Evolutionary conservation across 53 echinoderm and acorn worm genomes (phyloP).

Genomic region (Astropecten irregularis): DNA sequence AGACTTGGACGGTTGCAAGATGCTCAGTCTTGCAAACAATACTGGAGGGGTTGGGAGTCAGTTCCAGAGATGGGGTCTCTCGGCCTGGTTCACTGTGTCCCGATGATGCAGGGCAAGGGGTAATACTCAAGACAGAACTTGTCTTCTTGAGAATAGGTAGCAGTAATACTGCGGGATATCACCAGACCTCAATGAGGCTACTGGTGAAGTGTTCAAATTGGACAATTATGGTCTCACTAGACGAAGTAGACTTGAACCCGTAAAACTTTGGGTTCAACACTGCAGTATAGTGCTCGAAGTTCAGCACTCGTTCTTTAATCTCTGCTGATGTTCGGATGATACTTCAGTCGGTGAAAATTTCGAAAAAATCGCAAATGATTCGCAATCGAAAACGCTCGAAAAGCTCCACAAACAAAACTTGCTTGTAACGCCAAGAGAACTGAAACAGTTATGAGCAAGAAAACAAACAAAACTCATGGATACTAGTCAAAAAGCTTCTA

Average conservation of each 20-base stretch:
- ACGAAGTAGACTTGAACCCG: not conserved
- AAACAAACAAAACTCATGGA: constrained; percentile 14
- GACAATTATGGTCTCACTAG: not conserved
- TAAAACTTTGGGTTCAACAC: not conserved
- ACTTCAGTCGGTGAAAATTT: not conserved
- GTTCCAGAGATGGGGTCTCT: no score
- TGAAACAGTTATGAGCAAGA: constrained; percentile 1
- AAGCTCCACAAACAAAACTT: constrained; percentile 41
- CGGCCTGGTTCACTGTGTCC: not conserved
- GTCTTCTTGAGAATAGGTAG: constrained; percentile 1
- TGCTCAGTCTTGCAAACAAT: not conserved
- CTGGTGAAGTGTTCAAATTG: constrained; percentile 13
- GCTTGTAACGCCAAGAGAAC: constrained; percentile 29
- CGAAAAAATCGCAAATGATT: constrained; percentile 15
- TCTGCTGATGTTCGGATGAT: not conserved
- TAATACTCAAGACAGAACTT: not conserved
- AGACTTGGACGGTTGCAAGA: not conserved
- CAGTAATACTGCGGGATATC: constrained; percentile 14
- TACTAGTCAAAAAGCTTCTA: not conserved
- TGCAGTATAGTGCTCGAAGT: not conserved
- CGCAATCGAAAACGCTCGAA: constrained; percentile 10
- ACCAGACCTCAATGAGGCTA: constrained; percentile 31
- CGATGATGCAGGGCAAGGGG: not conserved
- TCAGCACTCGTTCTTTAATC: not conserved
- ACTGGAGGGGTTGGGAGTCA: not conserved